Conservation (phyloP, 1,140 invertebrate species). For the Leptinotarsa defecta region DNA sequence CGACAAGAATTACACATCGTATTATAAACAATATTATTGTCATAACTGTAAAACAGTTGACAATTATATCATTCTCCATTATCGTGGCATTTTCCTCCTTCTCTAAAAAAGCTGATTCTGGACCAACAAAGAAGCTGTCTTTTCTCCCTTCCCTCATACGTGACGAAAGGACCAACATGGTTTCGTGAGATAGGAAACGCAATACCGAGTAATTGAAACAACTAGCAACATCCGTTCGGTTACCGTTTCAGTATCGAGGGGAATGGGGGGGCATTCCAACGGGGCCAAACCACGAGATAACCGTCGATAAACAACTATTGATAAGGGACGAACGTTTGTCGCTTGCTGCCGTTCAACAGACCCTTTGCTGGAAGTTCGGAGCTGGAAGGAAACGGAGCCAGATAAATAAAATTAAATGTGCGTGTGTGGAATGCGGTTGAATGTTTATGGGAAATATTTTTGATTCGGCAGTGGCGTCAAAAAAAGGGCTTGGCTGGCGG, state of each 20-base stretch:
- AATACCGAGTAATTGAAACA: constrained; percentile 10
- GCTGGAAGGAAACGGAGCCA: neutral
- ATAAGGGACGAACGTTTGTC: neutral
- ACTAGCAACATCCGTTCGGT: constrained; percentile 16
- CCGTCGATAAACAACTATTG: constrained; percentile 17
- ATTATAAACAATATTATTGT: too few species aligned
- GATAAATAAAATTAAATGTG: neutral
- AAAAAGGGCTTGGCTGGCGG: too few species aligned
- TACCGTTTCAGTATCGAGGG: neutral
- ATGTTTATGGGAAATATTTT: too few species aligned
- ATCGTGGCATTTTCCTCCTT: too few species aligned
- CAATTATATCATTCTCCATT: too few species aligned
- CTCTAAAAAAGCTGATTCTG: too few species aligned
- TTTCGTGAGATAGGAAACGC: neutral
- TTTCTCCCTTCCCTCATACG: neutral
- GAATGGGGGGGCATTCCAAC: neutral
- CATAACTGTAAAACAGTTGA: too few species aligned
- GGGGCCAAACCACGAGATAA: constrained; percentile 18
- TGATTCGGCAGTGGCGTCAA: too few species aligned
- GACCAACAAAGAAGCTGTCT: too few species aligned
- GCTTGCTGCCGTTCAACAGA: neutral
- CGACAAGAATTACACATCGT: too few species aligned
- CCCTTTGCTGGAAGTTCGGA: constrained; percentile 2
- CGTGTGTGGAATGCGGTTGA: too few species aligned
- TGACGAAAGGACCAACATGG: neutral